Evolutionary conservation across 2,888 invertebrate species (phyloP).

Genomic region (Mesopsocus fuscifrons): DNA sequence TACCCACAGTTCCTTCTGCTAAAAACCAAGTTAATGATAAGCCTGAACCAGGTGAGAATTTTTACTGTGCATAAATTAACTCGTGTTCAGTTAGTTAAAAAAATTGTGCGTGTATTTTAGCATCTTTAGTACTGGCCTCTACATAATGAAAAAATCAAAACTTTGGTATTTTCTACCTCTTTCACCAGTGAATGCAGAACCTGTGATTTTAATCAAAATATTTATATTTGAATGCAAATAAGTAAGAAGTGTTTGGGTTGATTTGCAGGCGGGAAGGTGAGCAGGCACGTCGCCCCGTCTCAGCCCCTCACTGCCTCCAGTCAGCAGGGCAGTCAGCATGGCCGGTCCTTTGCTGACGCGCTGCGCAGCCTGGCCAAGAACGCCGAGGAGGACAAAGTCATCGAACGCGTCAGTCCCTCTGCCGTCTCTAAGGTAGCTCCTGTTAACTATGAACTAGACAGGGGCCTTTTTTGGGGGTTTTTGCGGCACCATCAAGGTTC

Average conservation of each 20-base stretch:
- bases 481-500: slow-evolving; percentile 2
- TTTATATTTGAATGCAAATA: too few species aligned
- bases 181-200: not conserved
- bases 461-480: not conserved
- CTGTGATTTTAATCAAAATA: slow-evolving; percentile 11
- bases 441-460: too few species aligned
- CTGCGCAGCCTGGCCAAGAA: slow-evolving; percentile 81
- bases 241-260: slow-evolving; percentile 19
- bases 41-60: slow-evolving; percentile 24
- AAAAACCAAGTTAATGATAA: slow-evolving; percentile 16
- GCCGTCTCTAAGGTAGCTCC: not conserved
- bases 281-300: not conserved
- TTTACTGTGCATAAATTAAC: too few species aligned
- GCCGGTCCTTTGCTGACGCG: slow-evolving; percentile 70
- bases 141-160: too few species aligned
- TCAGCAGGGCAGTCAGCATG: not conserved
- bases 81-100: too few species aligned
- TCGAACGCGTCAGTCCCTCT: not conserved
- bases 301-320: not conserved
- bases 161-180: too few species aligned
- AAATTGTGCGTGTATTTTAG: too few species aligned
- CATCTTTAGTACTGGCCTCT: too few species aligned
- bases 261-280: not conserved
- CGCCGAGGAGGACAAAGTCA: slow-evolving; percentile 29
- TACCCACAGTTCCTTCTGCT: slow-evolving; percentile 14